Base-by-base conservation (phyloP, 1,140 invertebrate species). In the Orius laevigatus region DNA sequence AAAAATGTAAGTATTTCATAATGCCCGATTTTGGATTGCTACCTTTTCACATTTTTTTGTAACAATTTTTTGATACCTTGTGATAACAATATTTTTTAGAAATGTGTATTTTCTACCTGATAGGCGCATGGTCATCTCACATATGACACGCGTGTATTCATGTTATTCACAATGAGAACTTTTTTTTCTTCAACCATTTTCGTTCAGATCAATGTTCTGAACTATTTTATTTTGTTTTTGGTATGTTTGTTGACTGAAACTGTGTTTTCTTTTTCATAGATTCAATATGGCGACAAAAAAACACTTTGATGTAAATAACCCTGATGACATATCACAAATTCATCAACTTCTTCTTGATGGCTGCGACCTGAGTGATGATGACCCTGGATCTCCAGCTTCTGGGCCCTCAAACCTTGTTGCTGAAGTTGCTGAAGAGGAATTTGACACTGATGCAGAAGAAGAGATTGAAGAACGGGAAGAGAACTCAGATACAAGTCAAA, bases 331-430 rank as follows among this genome's bases (percentile, higher is more conserved):
- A 9, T 2, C 25, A 5, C 39, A 43, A 50, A 50, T 50, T 43
- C 48, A 50, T 50, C 39, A 50, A 50, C 41, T 50, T 50, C 42
- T 50, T 34, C 35, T 50, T 50, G 49, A 50, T 44, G 48, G 48
- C 48, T 50, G 48, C 40, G 33, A 44, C 42, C 49, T 46, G 34
- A 46, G 42, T 46, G 43, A 50, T 50, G 49, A 50, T 50, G 48
- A 50, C 39, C 48, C 47, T 49, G 15, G 31, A 50, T 31, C 48
- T 43, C 20, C 15, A 44, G 39, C 48, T 44, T 32, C 39, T 20
- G 39, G 39, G 48, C 48, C 47, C 34, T 39, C 35, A 39, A 39
- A 48, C 34, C 48, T 44, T 43, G 39, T 44, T 50, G 19, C 15
- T 50, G 48, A 44, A 19, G 18, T 50, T 20, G 16, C 31, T 44